Base-by-base conservation (phyloP, 1,140 invertebrate species). In the Leptinotarsa lineolata region DNA sequence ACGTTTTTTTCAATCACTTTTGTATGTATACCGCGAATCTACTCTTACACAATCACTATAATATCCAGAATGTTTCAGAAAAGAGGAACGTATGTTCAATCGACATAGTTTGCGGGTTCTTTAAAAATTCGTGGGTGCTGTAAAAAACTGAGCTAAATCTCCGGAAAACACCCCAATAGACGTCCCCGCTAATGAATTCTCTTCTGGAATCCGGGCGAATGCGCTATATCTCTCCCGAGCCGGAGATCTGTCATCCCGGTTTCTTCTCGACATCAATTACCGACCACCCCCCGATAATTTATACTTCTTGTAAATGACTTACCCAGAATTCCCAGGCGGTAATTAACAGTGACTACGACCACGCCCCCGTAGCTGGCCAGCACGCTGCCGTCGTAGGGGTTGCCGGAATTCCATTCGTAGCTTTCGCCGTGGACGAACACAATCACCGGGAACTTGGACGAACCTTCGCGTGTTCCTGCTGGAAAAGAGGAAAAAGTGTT, bases 271-370 rank as follows among this genome's bases (percentile, higher is more conserved):
- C 64, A 66, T 66, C 64, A 66, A 66, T 66, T 66, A 66, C 39
- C 64, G 64, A 66, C 64, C 64, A 66, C 64, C 64, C 64, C 64
- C 64, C 15, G 64, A 39, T 66, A 66, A 66, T 66, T 66, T 66
- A 66, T 66, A 44, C 64, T 39, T 39, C 64, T 66, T 66, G 64
- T 66, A 66, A 66, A 63, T 63, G 69, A 88, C 92, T 93, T 88
- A 98, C 97, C 97, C 78, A 99, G 86, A 81, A 98, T 92, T 75
- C 97, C 97, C 54, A 99, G 91, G 77, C 97, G 90, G 88, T 98
- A 99, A 90, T 99, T 99, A 83, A 99, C 92, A 75, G 96, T 97
- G 83, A 99, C 94, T 72, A 99, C 96, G 77, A 99, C 94, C 78
- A 98, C 91, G 79, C 95, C 92, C 24, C 96, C 94, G 83, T 95